Conservation (phyloP, 1,140 invertebrate species). For the Ostrea denselamellosa region DNA sequence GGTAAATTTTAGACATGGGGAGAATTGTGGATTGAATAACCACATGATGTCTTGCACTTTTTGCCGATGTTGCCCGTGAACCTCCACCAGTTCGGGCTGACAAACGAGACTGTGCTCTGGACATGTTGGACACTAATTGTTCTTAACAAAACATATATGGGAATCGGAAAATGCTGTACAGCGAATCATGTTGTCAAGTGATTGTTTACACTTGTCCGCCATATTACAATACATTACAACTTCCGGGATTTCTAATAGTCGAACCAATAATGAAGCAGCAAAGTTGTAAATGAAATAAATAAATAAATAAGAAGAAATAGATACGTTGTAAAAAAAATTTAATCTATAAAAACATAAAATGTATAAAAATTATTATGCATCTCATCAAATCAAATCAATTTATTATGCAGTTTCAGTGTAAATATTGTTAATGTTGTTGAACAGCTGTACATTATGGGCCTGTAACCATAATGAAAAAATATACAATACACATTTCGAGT, state of each 20-base stretch:
- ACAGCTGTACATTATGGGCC: no score
- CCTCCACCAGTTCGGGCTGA: constrained; percentile 12
- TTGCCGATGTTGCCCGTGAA: constrained; percentile 17
- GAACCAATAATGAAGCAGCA: not conserved
- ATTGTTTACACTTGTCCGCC: constrained; percentile 56
- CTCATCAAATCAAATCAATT: not conserved
- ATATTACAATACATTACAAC: constrained; percentile 39
- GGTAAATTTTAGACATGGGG: constrained; percentile 44
- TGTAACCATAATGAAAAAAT: no score
- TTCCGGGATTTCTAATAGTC: constrained; percentile 25
- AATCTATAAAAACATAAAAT: not conserved
- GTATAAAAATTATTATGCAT: not conserved
- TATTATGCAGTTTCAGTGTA: not conserved
- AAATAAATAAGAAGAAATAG: not conserved
- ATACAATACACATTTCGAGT: no score
- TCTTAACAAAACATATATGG: not conserved
- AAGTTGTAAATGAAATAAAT: not conserved
- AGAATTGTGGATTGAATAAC: not conserved
- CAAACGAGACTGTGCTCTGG: not conserved
- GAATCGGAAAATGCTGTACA: not conserved
- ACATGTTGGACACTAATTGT: constrained; percentile 24
- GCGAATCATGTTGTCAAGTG: constrained; percentile 46
- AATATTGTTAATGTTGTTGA: no score
- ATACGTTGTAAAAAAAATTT: not conserved
- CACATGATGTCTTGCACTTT: constrained; percentile 20